Evolutionary conservation across 2,113 vertebrate genomes (phyloP), one percentile per base, ranked within the genome.

Genomic region (Dasyornis broadbenti): DNA sequence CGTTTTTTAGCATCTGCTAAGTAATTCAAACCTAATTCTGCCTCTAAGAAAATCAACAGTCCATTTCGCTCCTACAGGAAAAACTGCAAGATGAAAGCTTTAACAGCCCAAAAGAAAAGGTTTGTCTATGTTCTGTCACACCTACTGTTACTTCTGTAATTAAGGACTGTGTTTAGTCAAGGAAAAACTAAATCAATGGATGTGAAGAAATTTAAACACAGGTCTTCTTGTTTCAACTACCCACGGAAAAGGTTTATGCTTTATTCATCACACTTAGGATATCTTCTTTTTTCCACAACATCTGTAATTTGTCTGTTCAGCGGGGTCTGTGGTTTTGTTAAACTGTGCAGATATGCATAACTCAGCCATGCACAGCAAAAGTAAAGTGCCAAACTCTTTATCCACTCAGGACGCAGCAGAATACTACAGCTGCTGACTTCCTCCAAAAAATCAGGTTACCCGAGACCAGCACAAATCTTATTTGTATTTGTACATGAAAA

Each of bases 121-220:
- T 94, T 95, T 94, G 49, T 73, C 89, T 95, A 63, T 78, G 19
- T 82, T 94, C 77, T 76, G 19, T 60, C 63, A 95, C 76, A 91
- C 94, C 90, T 92, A 88, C 93, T 94, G 88, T 94, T 88, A 88
- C 53, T 54, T 42, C 49, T 79, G 49, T 77, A n/a, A 78, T 79
- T 86, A 86, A n/a, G 33, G 23, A 61, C 6, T 52, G 22, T 66
- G 19, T 42, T 83, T 84, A 85, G 71, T 37, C 39, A 89, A 91
- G 42, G 68, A 77, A 45, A 77, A 83, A 47, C 40, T 66, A 78
- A 90, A 86, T 71, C 53, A 72, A 49, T 75, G 53, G 15, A 73
- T 33, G 16, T 33, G 24, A 79, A 70, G 30, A 79, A 91, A 93
- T 95, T 80, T 92, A 88, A 86, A 90, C 35, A 35, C 42, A 64